Percentiles rank a stretch among this genome's conserved stretches.
Evolutionary conservation across 1,140 invertebrate species (phyloP).

Genomic region (Chymomyza costata): DNA sequence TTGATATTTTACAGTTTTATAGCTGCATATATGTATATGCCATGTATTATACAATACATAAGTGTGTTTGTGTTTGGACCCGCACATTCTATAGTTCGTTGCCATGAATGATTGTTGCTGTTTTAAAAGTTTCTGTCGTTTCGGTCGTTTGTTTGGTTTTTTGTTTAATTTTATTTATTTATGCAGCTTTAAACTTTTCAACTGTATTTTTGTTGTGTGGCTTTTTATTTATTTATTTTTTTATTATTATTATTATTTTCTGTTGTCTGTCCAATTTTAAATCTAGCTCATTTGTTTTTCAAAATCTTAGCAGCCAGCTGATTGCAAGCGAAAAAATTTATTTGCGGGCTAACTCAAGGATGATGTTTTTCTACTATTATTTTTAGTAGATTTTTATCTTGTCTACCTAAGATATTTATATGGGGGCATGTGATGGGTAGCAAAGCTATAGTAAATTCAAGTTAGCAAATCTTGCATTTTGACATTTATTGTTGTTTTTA

Average conservation of each 20-base stretch:
- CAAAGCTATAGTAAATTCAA: too few species aligned
- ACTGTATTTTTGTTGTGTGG: constrained; percentile 14
- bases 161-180: constrained; percentile 60
- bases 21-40: too few species aligned
- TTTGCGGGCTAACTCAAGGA: constrained; percentile 37
- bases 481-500: too few species aligned
- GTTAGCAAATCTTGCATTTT: too few species aligned
- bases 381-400: constrained; percentile 39
- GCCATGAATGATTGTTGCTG: too few species aligned
- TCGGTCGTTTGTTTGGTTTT: constrained; percentile 30
- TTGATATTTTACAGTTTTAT: too few species aligned
- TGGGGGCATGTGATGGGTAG: constrained; percentile 40
- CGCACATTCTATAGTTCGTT: too few species aligned
- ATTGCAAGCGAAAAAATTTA: constrained; percentile 36
- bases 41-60: too few species aligned
- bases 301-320: constrained; percentile 52
- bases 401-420: too few species aligned
- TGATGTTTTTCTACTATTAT: constrained; percentile 60
- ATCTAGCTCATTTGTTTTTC: constrained; percentile 41
- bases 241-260: too few species aligned
- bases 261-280: neutral
- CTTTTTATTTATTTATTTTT: constrained; percentile 23
- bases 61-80: too few species aligned
- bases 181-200: constrained; percentile 43
- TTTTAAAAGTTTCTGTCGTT: too few species aligned